Evolutionary conservation across 2,797 vertebrate genomes (phyloP).

Genomic region (Etheostoma perlongum): DNA sequence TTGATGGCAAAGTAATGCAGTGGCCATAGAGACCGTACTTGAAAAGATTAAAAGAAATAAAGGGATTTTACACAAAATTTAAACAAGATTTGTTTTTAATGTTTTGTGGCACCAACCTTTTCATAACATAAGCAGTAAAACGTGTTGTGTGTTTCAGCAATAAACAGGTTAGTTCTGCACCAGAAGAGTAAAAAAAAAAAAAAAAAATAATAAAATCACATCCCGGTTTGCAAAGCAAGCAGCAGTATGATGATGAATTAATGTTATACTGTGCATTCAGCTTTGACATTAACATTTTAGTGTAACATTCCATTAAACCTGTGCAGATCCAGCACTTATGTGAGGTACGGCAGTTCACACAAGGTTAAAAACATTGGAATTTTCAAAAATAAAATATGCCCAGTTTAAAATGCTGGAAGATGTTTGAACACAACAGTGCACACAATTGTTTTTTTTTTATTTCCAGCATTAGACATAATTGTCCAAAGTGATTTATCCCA

Average conservation of each 20-base stretch:
- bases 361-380: neutral
- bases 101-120: slow-evolving; percentile 12
- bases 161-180: slow-evolving; percentile 7
- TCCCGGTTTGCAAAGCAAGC: neutral
- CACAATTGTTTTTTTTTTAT: neutral
- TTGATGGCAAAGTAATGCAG: neutral
- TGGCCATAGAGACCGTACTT: neutral
- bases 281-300: neutral
- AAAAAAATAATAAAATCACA: neutral
- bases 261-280: neutral
- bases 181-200: neutral
- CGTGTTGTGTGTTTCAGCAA: neutral
- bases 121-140: neutral
- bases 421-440: neutral
- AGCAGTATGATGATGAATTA: neutral
- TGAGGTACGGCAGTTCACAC: neutral
- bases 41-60: slow-evolving; percentile 8
- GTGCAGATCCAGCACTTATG: neutral
- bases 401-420: neutral
- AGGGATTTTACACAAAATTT: neutral
- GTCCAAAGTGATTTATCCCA: neutral
- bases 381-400: neutral
- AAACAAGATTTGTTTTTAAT: neutral
- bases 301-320: neutral
- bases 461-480: slow-evolving; percentile 12